phyloP scores from a whole-genome alignment of 2,797 vertebrate species.

The Coregonus ussuriensis region DNA sequence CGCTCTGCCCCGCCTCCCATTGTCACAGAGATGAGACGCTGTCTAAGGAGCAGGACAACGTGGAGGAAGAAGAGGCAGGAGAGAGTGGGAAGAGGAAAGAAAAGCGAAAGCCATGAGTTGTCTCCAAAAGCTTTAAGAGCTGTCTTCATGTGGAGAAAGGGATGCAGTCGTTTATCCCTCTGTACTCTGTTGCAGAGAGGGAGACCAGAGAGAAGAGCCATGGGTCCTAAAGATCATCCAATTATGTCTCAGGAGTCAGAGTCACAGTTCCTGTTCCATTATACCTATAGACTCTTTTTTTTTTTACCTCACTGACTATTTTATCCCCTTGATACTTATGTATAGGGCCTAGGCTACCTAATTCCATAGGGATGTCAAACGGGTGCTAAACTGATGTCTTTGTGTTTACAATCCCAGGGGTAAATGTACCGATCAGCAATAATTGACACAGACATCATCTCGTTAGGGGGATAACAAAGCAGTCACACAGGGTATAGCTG shows the following conservation, averaged over 20 bases:
- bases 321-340: neutral
- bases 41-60: slow-evolving; percentile 58
- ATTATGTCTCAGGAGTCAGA: neutral
- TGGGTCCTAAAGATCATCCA: neutral
- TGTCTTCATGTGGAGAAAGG: neutral
- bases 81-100: slow-evolving; percentile 39
- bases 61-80: slow-evolving; percentile 32
- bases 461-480: neutral
- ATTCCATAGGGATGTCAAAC: neutral
- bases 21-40: slow-evolving; percentile 63
- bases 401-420: neutral
- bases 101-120: slow-evolving; percentile 32
- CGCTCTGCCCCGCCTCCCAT: slow-evolving; percentile 53
- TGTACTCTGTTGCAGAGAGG: neutral
- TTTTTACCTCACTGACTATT: neutral
- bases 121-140: neutral
- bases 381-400: neutral
- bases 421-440: slow-evolving; percentile 11
- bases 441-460: neutral
- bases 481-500: slow-evolving; percentile 11
- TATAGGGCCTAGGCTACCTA: neutral
- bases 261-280: neutral
- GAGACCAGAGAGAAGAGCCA: neutral
- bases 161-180: neutral
- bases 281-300: neutral